Evolutionary conservation across 2,113 vertebrate genomes (phyloP), one percentile per base, ranked within the genome.

Genomic region (Prochilodus magdalenae): DNA sequence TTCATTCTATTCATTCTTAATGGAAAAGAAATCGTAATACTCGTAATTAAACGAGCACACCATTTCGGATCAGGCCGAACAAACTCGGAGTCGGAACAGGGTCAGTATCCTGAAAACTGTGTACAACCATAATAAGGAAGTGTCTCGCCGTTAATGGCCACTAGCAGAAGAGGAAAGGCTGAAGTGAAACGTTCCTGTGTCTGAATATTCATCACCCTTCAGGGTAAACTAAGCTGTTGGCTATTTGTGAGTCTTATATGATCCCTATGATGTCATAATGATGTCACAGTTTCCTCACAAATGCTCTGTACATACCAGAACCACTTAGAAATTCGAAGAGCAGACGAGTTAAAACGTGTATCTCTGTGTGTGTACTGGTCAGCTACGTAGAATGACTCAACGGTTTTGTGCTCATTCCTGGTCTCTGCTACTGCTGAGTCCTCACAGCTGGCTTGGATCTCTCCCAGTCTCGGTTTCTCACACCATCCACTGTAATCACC

Each of bases 371-470:
- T 60, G 60, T 5, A 8, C 75, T 69, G 53, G 26, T 20, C 18
- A n/a, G n/a, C 4, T 8, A 30, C 47, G 73, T 40, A 57, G 60
- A 84, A 49, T 75, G 77, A 79, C 22, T 62, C 20, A 22, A 78
- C 63, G 11, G 47, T 67, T 78, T 69, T 69, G 16, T 16, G 40
- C 27, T 84, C 53, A 62, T 69, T 30, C 15, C 40, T 57, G 24
- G 18, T 60, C 75, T 77, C 59, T 51, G 74, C 83, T 81, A 73
- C 67, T 29, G 49, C n/a, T 29, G 47, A 77, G 73, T 63, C 16
- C 10, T 84, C 73, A 22, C 57, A 75, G 71, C 53, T 70, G 77
- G 67, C 72, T 51, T 57, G 72, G 77, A 84, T 13, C 70, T 59
- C 10, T 80, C 65, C 44, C 77, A 77, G 77, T 66, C 67, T 75